These are phyloP conservation scores for Drosophila setosimentum DNA, from an alignment of 2,888 invertebrate species.

Conservation along the genomic window DNA sequence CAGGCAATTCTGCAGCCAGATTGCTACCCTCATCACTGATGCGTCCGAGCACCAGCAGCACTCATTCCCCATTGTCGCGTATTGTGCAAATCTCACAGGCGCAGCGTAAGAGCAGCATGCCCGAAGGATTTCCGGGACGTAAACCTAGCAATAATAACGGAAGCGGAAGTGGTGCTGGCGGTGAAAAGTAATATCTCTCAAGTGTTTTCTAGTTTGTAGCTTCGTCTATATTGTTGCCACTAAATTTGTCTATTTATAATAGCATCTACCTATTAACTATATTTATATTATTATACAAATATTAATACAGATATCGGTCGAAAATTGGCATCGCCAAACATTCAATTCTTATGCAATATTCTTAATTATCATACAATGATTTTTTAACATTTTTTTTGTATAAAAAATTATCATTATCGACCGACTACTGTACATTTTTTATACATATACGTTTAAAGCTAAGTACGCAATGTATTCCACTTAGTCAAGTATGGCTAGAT, in stretches of 20 bases:
- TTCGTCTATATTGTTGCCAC: slow-evolving; percentile 36
- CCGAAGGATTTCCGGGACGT: slow-evolving; percentile 57
- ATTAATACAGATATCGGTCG: neutral
- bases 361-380: neutral
- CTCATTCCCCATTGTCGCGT: slow-evolving; percentile 84
- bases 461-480: neutral
- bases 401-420: neutral
- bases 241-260: slow-evolving; percentile 18
- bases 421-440: neutral
- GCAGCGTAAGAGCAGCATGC: slow-evolving; percentile 84
- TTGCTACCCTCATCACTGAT: slow-evolving; percentile 61
- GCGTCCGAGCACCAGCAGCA: slow-evolving; percentile 81
- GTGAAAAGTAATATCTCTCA: slow-evolving; percentile 49
- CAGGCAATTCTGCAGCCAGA: slow-evolving; percentile 56
- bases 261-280: neutral
- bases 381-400: neutral
- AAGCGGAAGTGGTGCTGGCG: slow-evolving; percentile 11
- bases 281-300: neutral
- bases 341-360: neutral
- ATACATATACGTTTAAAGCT: neutral
- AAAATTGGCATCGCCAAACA: neutral
- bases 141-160: slow-evolving; percentile 27
- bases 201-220: slow-evolving; percentile 54
- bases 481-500: slow-evolving; percentile 18
- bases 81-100: slow-evolving; percentile 85